Base-by-base conservation (phyloP, 2,797 vertebrate species). In the Phataginus tricuspis region DNA sequence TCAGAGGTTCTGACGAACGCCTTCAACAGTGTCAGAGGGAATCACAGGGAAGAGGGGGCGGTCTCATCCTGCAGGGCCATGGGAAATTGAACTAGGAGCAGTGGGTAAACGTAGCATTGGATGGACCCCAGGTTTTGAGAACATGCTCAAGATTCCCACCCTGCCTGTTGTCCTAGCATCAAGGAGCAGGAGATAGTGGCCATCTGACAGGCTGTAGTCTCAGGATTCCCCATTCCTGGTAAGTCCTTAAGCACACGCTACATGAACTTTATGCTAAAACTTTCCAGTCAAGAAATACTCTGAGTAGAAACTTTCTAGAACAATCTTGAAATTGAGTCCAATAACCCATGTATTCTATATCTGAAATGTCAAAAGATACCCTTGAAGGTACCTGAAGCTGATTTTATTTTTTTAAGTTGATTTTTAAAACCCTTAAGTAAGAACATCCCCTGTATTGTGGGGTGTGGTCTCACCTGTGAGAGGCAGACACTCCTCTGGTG, bases 1-100 rank as follows among this genome's bases (percentile, higher is more conserved):
- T 37, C 25, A 66, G 34, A 55, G 31, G 51, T 11, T 6, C 37
- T n/a, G 68, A 57, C 11, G 16, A 18, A 15, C 3, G 14, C 42
- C 68, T 34, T 93, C 27, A 37, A 9, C 13, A 18, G 1, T 29
- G 37, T 45, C 25, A 3, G 57, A 53, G 15, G 77, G 19, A 45
- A 19, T 42, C 55, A 25, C 1, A 3, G 10, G 21, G 13, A 55
- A 31, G 18, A 42, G 4, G 8, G 7, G 3, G 2, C 0, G 0
- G 4, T 2, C 10, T 13, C 31, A 15, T 7, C 31, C 7, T 45
- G 9, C 13, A 42, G 37, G 51, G 49, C 29, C 5, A 1, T 0
- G 42, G 61, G 64, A 12, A 10, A 19, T 0, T 39, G 49, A 63
- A 23, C 34, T 4, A 34, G 51, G n/a, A 55, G 37, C 49, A 13